Evolutionary conservation across 2,113 vertebrate species (phyloP), one percentile per base, ranked within the genome.

Genomic region (Amblyopsis rosae): DNA sequence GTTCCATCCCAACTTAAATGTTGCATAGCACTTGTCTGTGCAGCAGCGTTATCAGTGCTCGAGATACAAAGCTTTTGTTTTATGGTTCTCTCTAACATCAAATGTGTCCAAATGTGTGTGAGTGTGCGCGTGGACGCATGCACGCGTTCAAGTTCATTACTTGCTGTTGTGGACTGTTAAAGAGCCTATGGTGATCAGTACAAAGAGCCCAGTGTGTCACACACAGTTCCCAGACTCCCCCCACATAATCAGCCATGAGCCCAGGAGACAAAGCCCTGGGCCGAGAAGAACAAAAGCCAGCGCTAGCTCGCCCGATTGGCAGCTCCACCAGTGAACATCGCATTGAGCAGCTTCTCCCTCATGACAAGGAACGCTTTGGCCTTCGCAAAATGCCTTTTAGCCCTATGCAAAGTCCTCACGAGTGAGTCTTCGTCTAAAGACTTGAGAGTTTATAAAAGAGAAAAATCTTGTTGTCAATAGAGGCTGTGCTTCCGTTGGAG

Each of bases 231-330:
- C 73, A 77, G 78, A 74, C 73, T 56, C 81, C 84, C 72, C 81
- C 82, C 82, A 83, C 77, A 81, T 90, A 86, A 90, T 89, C 86
- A 87, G 79, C 76, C 88, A 75, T 89, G 86, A 86, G 83, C 80
- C 65, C 55, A 1, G 72, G 75, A 85, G 76, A 89, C 88, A 90
- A 89, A 91, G 77, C 48, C 67, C 62, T 76, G 77, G 84, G 86
- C 71, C 72, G 77, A 69, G 70, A 67, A 47, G 60, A 62, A 76
- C 73, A 73, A 72, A 70, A 2, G 62, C 70, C 86, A 69, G 60
- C 62, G 79, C 75, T 46, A 4, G 69, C 32, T 51, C 12, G 59
- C 75, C 79, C 85, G 84, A 90, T 85, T 87, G 86, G 78, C 78
- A 80, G 84, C 65, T 79, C 79, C 55, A 1, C 50, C 71, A 76